phyloP scores from a whole-genome alignment of 1,140 invertebrate species.

The Camponotus floridanus region DNA sequence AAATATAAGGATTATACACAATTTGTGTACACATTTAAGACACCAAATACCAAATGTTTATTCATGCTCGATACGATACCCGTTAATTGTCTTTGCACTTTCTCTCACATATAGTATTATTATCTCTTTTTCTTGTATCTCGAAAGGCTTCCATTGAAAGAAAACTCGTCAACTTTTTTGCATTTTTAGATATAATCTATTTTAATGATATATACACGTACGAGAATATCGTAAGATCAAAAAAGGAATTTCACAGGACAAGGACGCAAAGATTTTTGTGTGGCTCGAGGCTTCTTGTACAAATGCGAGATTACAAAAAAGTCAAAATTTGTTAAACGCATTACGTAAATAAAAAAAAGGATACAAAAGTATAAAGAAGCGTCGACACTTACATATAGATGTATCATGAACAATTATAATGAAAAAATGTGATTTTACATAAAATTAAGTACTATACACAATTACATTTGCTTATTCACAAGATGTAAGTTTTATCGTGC shows the following conservation, averaged over 20 bases:
- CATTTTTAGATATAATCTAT: conserved; percentile 81
- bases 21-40: conserved; percentile 32
- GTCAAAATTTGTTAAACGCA: conserved; percentile 16
- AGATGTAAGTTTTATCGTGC: conserved; percentile 61
- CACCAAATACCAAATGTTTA: conserved; percentile 66
- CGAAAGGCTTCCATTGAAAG: conserved; percentile 62
- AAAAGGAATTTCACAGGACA: conserved; percentile 14
- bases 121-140: conserved; percentile 38
- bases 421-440: not conserved
- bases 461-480: conserved; percentile 46
- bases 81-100: conserved; percentile 54
- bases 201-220: conserved; percentile 79
- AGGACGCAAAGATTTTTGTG: conserved; percentile 71
- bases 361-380: conserved; percentile 47
- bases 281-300: conserved; percentile 27
- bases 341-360: conserved; percentile 19
- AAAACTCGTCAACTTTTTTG: conserved; percentile 75
- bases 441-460: conserved; percentile 75
- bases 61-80: conserved; percentile 73
- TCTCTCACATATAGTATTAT: conserved; percentile 4
- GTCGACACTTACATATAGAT: not conserved
- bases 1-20: conserved; percentile 61
- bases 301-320: conserved; percentile 11
- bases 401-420: conserved; percentile 3
- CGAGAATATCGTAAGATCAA: conserved; percentile 61